A percentile compares a stretch with the other conserved stretches of the same genome.
phyloP scores from a whole-genome alignment of 2,113 vertebrate species.

The Ptilorrhoa leucosticta region DNA sequence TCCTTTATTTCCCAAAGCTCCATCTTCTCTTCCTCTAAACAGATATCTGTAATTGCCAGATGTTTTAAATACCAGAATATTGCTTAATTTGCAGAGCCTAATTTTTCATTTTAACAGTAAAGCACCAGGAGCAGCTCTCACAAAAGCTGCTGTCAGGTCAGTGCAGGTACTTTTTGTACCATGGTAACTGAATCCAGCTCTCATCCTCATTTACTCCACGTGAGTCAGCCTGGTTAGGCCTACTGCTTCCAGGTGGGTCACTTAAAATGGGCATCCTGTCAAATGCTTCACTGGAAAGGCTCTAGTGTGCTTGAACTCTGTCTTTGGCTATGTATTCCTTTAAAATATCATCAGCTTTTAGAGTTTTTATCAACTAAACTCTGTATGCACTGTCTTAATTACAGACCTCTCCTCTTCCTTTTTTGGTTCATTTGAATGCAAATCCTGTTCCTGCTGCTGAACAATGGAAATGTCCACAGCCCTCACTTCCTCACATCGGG shows the following conservation, averaged over 20 bases:
- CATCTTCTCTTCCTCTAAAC: not conserved
- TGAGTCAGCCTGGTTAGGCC: not conserved
- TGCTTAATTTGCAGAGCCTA: not conserved
- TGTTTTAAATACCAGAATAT: not conserved
- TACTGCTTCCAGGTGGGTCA: not conserved
- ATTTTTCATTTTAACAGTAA: not conserved
- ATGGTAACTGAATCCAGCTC: not conserved
- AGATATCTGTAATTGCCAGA: not conserved
- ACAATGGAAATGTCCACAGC: not conserved
- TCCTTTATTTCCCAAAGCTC: not conserved
- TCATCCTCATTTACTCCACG: rapidly evolving
- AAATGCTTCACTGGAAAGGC: not conserved
- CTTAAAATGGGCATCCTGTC: not conserved
- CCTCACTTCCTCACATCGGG: slow-evolving; percentile 6
- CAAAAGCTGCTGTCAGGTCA: not conserved
- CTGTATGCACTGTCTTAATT: not conserved
- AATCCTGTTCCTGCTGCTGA: not conserved
- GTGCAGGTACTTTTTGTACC: not conserved
- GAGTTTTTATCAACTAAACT: not conserved
- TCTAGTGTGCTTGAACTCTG: not conserved
- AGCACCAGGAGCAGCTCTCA: not conserved
- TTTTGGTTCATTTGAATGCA: not conserved
- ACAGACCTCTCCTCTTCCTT: not conserved
- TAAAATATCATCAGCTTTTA: not conserved
- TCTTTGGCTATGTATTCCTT: not conserved